These are phyloP conservation scores for Calliscelio sp. DNA, from an alignment of 2,888 invertebrate genomes.

Conservation along the genomic window DNA sequence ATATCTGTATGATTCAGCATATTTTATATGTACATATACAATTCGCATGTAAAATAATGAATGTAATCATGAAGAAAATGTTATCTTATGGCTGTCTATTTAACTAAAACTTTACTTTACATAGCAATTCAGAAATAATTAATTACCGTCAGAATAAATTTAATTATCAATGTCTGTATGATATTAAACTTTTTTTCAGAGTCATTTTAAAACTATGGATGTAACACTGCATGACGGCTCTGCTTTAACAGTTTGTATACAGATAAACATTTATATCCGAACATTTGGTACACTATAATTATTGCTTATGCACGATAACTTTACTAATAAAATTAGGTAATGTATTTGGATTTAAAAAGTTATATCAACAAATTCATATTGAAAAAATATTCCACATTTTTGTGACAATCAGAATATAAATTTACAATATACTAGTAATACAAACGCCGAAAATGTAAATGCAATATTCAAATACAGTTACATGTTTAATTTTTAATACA, in stretches of 20 bases:
- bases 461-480: too few relatives aligned
- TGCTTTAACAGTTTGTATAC: conserved; percentile 83
- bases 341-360: conserved; percentile 22
- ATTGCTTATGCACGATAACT: conserved; percentile 46
- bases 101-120: too few relatives aligned
- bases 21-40: neutral
- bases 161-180: conserved; percentile 46
- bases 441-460: too few relatives aligned
- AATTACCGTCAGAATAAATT: conserved; percentile 9
- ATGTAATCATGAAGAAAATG: too few relatives aligned
- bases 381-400: too few relatives aligned
- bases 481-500: too few relatives aligned
- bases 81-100: too few relatives aligned
- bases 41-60: conserved; percentile 19
- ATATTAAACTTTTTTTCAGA: conserved; percentile 79
- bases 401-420: too few relatives aligned
- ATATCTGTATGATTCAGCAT: neutral
- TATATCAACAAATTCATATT: neutral
- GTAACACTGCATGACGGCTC: conserved; percentile 82
- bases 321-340: conserved; percentile 37
- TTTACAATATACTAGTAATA: too few relatives aligned
- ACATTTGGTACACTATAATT: conserved; percentile 49
- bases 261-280: conserved; percentile 59
- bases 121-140: too few relatives aligned
- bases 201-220: conserved; percentile 81